Base-by-base conservation (phyloP, 1,140 invertebrate genomes). In the Micrasema longulum region DNA sequence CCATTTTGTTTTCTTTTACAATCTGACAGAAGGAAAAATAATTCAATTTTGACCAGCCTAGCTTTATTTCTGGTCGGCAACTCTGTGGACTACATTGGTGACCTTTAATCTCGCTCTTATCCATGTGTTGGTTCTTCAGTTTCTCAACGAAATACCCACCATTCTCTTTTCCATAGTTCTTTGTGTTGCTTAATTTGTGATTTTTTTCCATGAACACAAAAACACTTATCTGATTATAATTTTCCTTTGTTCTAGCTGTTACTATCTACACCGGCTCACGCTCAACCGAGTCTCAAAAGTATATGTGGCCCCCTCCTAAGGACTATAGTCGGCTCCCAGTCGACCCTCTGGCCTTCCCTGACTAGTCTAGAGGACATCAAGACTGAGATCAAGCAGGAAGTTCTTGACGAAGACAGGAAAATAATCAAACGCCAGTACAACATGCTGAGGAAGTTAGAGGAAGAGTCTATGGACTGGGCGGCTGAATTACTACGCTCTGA, bases 241-340 rank as follows among this genome's bases (percentile, higher is more conserved):
- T 52, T 14, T 1, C 48, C 7, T 52, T 11, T 35, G 35, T 77
- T 18, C 82, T 83, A 86, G 84, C 80, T 86, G 22, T 70, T 86
- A 23, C 69, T 84, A 26, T 79, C 81, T 6, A 79, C 79, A 0
- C 77, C 83, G 7, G 78, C 84, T 0, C 82, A 86, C 65, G 84
- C 84, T 78, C 72, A 84, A 12, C 83, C 84, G 0, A 80, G 81
- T 26, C 79, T 86, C 7, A 81, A 79, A 66, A 75, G 81, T 1
- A 73, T 86, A 1, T 83, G 82, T 72, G 80, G 82, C 5, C 74
- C 81, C 11, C 81, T 85, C 75, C 75, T 86, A 0, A 78, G 82
- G 76, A 79, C 81, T n/a, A 77, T 85, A 41, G 79, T 80, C 0
- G 82, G 82, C 2, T 78, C 79, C 12, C 53, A 57, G 12, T 36